Evolutionary conservation across 2,797 vertebrate genomes (phyloP).

Genomic region (Spheniscus humboldti): DNA sequence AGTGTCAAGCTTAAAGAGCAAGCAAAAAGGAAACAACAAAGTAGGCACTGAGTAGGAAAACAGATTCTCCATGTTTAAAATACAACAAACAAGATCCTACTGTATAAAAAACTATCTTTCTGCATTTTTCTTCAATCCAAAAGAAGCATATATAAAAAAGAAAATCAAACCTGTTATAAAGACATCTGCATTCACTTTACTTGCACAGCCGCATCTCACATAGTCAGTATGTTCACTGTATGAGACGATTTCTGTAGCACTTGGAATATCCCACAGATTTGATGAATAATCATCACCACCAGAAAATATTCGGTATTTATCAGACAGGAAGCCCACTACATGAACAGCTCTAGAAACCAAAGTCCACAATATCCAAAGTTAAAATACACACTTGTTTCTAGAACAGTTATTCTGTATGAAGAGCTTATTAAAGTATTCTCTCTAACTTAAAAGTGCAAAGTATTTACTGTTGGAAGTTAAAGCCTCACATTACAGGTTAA

Average conservation of each 20-base stretch:
- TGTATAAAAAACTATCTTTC: neutral
- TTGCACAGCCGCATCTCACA: constrained; percentile 86
- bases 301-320: constrained; percentile 88
- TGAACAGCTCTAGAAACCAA: constrained; percentile 84
- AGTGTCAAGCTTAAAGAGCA: neutral
- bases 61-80: neutral
- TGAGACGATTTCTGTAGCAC: constrained; percentile 75
- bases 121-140: neutral
- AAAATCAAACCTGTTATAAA: constrained; percentile 87
- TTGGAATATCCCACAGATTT: constrained; percentile 92
- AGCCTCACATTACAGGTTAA: neutral
- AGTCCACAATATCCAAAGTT: neutral
- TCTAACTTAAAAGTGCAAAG: neutral
- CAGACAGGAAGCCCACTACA: constrained; percentile 86
- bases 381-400: neutral
- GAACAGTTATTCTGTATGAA: neutral
- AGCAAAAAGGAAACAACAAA: neutral
- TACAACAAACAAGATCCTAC: neutral
- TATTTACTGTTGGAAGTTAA: neutral
- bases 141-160: neutral
- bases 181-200: constrained; percentile 88
- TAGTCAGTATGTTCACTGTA: constrained; percentile 93
- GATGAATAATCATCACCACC: constrained; percentile 92
- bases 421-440: neutral
- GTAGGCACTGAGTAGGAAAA: neutral